Conservation (phyloP, 2,797 vertebrate species). For the Leucoraja ocellata region DNA sequence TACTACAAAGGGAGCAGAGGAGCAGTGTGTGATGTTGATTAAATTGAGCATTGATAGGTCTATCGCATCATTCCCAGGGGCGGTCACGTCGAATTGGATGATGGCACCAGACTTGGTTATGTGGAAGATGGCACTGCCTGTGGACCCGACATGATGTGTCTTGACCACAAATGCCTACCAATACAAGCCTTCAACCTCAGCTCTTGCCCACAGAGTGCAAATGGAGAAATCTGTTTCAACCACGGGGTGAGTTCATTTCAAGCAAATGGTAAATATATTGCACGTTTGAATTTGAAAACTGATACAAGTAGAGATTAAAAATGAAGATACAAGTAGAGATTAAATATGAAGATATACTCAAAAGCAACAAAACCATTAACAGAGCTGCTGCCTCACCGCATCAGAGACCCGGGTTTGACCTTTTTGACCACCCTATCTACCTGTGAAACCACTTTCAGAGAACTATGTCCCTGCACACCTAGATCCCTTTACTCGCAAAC, state of each 20-base stretch:
- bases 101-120: constrained; percentile 82
- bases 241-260: constrained; percentile 70
- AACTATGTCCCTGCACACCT: no score
- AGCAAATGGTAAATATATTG: no score
- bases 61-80: constrained; percentile 57
- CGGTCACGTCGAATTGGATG: constrained; percentile 81
- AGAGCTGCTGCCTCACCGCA: no score
- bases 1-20: not conserved
- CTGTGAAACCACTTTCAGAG: no score
- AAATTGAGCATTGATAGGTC: not conserved
- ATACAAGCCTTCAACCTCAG: constrained; percentile 83
- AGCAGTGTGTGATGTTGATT: not conserved
- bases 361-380: not conserved
- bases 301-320: no score
- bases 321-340: not conserved
- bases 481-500: no score
- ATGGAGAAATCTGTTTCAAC: constrained; percentile 71
- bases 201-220: constrained; percentile 71
- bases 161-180: constrained; percentile 82
- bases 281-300: not conserved
- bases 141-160: constrained; percentile 87
- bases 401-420: not conserved
- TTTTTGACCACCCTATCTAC: no score
- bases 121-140: constrained; percentile 86
- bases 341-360: not conserved